Conservation (phyloP, 2,888 invertebrate genomes). For the Bunonema sp. region DNA sequence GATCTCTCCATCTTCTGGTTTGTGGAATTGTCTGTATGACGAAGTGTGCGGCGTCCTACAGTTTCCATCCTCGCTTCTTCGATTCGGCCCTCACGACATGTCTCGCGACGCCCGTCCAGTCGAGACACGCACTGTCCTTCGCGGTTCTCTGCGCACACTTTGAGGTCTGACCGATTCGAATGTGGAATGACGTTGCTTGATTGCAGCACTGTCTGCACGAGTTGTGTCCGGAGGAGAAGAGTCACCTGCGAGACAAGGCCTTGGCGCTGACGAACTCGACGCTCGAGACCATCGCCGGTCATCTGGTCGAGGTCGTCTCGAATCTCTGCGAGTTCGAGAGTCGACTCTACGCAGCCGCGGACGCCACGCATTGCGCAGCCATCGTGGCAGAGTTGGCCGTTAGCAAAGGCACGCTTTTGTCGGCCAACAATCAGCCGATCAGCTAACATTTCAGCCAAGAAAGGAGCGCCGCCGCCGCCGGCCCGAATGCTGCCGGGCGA, state of each 20-base stretch:
- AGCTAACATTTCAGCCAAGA: constrained; percentile 5
- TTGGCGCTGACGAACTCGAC: too few relatives aligned
- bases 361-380: too few relatives aligned
- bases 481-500: constrained; percentile 64
- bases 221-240: constrained; percentile 79
- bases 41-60: constrained; percentile 53
- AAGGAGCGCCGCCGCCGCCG: constrained; percentile 7
- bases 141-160: constrained; percentile 94
- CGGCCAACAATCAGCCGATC: not conserved
- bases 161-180: too few relatives aligned
- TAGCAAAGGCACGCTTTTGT: too few relatives aligned
- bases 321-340: too few relatives aligned
- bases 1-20: constrained; percentile 87
- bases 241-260: constrained; percentile 25
- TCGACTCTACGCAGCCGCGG: too few relatives aligned
- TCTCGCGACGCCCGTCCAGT: constrained; percentile 1
- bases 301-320: too few relatives aligned
- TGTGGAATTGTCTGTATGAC: not conserved
- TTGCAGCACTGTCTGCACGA: constrained; percentile 91
- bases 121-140: constrained; percentile 83
- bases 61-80: constrained; percentile 47
- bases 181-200: too few relatives aligned
- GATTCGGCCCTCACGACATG: not conserved
- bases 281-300: too few relatives aligned
- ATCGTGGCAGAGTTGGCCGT: too few relatives aligned